phyloP scores from a whole-genome alignment of 2,888 invertebrate species.

The Lithodes maja region DNA sequence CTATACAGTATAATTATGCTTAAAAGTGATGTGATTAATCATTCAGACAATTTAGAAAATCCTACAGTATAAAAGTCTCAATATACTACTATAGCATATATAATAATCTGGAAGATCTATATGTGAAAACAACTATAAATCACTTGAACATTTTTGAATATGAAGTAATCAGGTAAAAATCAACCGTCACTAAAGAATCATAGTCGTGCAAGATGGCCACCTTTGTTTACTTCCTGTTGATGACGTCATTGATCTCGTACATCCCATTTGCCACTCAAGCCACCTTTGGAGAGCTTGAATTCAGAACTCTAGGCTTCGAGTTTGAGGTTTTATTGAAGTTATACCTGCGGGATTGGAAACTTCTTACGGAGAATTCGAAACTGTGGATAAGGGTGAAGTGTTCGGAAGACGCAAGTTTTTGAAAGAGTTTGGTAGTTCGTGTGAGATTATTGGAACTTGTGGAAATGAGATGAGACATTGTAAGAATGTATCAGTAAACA shows the following conservation, averaged over 20 bases:
- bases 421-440: slow-evolving; percentile 1
- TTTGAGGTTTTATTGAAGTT: not conserved
- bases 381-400: not conserved
- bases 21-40: no score
- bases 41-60: no score
- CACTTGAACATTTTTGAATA: no score
- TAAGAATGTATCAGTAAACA: not conserved
- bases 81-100: no score
- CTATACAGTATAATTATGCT: no score
- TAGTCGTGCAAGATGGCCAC: not conserved
- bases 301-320: not conserved
- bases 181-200: not conserved
- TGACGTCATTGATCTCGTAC: not conserved
- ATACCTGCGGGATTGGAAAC: not conserved
- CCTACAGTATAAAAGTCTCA: no score
- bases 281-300: not conserved
- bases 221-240: not conserved
- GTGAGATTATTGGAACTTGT: slow-evolving; percentile 6
- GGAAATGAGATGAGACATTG: not conserved
- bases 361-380: not conserved
- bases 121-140: no score
- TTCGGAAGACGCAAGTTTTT: not conserved
- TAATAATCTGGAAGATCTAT: no score
- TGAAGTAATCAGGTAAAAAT: no score
- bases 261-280: not conserved